Percentiles rank a stretch among this genome's conserved stretches.
phyloP scores from a whole-genome alignment of 2,888 invertebrate species.

The Hemaris fuciformis region DNA sequence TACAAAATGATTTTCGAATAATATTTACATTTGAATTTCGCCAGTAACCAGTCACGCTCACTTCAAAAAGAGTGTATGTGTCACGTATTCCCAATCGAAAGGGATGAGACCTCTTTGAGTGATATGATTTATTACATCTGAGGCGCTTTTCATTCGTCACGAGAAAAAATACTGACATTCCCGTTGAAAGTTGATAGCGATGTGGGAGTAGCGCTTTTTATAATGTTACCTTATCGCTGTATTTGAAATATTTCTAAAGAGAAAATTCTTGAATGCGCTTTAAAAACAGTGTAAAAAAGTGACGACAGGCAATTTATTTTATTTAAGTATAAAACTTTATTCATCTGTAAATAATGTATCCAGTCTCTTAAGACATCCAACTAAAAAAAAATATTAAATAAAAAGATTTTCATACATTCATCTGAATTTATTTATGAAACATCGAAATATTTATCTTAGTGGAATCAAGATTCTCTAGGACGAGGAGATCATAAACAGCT shows the following conservation, averaged over 20 bases:
- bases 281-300: background rate
- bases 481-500: too few species aligned
- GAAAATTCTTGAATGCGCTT: background rate
- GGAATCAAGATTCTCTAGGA: too few species aligned
- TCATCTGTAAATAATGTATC: too few species aligned
- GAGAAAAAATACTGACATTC: background rate
- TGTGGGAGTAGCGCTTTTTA: background rate
- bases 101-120: slow-evolving; percentile 25
- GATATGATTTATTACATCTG: slow-evolving; percentile 29
- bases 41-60: background rate
- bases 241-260: background rate
- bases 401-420: too few species aligned
- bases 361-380: too few species aligned
- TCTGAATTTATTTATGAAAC: too few species aligned
- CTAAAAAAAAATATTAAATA: too few species aligned
- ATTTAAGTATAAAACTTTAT: too few species aligned
- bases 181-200: background rate
- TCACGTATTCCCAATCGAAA: slow-evolving; percentile 14
- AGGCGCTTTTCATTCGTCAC: slow-evolving; percentile 18
- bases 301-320: background rate
- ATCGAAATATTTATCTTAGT: too few species aligned
- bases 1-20: too few species aligned
- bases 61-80: background rate
- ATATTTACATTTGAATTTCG: background rate
- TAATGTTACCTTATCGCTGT: background rate